Base-by-base conservation (phyloP, 2,797 vertebrate species). In the Etheostoma nigrum region DNA sequence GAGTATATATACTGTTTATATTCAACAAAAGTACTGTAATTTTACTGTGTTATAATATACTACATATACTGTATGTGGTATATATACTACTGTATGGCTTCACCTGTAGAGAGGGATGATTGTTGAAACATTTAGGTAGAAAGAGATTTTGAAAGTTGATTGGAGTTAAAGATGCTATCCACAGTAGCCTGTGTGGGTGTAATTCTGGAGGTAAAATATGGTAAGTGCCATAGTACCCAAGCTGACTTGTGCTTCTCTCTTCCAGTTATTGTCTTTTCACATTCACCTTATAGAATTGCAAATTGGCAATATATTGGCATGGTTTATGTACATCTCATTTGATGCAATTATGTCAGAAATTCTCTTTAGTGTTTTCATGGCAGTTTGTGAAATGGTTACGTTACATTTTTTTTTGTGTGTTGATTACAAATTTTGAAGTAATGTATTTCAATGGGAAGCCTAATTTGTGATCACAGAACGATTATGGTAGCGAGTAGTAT, bases 321-420 rank as follows among this genome's bases (percentile, higher is more conserved):
- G 44, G 36, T 72, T 74, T 67, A 19, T 36, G 27, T 62, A 47
- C 36, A 63, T 25, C 30, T 54, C 25, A 74, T 60, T 51, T 74
- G 33, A 76, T 53, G 33, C 49, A 73, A 23, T 70, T 74, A 47
- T 60, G 30, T 64, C 21, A 69, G 42, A 72, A 67, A 60, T 36
- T 61, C 44, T 51, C 25, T 8, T 6, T 44, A 47, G 25, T 52
- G 44, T 54, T 68, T 40, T 40, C 27, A 27, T 27, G 27, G 27
- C 25, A 25, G 27, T 5, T 30, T 30, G 5, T 30, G 30, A 30
- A 30, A 30, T 30, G 30, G 5, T 30, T 5, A 30, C 5, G 30
- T 30, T 30, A 6, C 5, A 30, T 30, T 5, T 30, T 30, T 30
- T 30, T 30, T 1, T 30, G 30, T 30, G 30, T 30, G 30, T 30